Percentiles rank a stretch among this genome's conserved stretches.
phyloP scores from a whole-genome alignment of 2,888 invertebrate genomes.

The Pecten maximus region DNA sequence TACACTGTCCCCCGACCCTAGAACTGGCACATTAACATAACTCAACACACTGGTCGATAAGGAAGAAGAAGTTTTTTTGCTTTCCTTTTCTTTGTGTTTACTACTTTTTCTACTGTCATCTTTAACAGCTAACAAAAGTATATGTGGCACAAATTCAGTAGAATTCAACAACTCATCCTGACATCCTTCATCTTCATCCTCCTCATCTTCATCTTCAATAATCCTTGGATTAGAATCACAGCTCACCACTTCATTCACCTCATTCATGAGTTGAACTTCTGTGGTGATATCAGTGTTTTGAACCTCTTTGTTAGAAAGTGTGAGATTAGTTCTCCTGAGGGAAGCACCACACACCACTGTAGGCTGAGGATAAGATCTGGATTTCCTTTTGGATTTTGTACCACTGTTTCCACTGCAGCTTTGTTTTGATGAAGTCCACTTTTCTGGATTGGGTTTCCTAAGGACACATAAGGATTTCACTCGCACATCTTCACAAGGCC shows the following conservation, averaged over 20 bases:
- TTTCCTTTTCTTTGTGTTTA: slow-evolving; percentile 62
- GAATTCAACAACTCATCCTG: slow-evolving; percentile 55
- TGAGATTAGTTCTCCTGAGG: slow-evolving; percentile 69
- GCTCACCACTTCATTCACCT: slow-evolving; percentile 88
- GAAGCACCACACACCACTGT: slow-evolving; percentile 82
- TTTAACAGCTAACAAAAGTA: slow-evolving; percentile 67
- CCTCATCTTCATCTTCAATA: slow-evolving; percentile 82
- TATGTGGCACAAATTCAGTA: slow-evolving; percentile 70
- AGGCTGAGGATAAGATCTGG: slow-evolving; percentile 66
- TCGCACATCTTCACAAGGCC: slow-evolving; percentile 78
- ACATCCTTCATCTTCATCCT: slow-evolving; percentile 40
- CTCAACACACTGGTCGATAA: slow-evolving; percentile 41
- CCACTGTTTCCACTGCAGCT: slow-evolving; percentile 49
- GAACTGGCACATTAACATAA: slow-evolving; percentile 60
- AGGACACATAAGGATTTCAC: slow-evolving; percentile 76
- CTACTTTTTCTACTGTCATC: slow-evolving; percentile 60
- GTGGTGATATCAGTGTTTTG: slow-evolving; percentile 60
- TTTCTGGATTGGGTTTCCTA: slow-evolving; percentile 64
- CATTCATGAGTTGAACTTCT: slow-evolving; percentile 89
- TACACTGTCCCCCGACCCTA: slow-evolving; percentile 55
- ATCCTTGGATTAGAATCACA: slow-evolving; percentile 83
- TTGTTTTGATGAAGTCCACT: slow-evolving; percentile 43
- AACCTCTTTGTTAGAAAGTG: slow-evolving; percentile 59
- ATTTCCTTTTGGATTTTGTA: slow-evolving; percentile 44
- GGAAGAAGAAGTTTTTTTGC: slow-evolving; percentile 59